Conservation (phyloP, 2,888 invertebrate species). For the Sphaerophoria rueppellii region DNA sequence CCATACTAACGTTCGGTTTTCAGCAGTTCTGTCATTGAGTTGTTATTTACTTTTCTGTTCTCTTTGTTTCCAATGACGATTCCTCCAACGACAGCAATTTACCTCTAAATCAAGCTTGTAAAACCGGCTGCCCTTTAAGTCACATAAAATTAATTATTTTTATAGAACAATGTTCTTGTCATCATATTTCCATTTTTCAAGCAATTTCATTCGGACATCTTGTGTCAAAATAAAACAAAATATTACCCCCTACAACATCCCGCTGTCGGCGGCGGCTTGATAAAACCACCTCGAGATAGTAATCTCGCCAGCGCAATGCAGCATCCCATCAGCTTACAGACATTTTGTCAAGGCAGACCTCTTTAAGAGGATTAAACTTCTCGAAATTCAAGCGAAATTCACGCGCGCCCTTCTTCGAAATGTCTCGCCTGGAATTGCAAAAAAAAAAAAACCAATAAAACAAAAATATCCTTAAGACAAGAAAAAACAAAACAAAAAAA, state of each 20-base stretch:
- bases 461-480: neutral
- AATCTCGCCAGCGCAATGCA: neutral
- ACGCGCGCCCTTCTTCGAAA: conserved; percentile 55
- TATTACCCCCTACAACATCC: neutral
- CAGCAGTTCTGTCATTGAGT: too few relatives aligned
- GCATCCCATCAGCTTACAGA: neutral
- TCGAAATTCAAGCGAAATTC: conserved; percentile 58
- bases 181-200: conserved; percentile 47
- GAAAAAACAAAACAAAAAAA: conserved; percentile 34
- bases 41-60: too few relatives aligned
- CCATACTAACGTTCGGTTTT: too few relatives aligned
- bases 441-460: conserved; percentile 24
- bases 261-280: neutral
- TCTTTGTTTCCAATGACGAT: too few relatives aligned
- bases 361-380: conserved; percentile 60
- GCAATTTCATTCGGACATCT: conserved; percentile 40
- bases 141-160: neutral
- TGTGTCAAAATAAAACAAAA: conserved; percentile 56
- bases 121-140: neutral
- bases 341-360: conserved; percentile 41
- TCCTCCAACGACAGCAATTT: too few relatives aligned
- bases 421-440: conserved; percentile 43
- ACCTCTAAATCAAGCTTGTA: too few relatives aligned
- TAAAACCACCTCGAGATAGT: neutral
- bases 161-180: conserved; percentile 22